phyloP scores from a whole-genome alignment of 1,140 invertebrate species.

The Leptinotarsa undecemlineata region DNA sequence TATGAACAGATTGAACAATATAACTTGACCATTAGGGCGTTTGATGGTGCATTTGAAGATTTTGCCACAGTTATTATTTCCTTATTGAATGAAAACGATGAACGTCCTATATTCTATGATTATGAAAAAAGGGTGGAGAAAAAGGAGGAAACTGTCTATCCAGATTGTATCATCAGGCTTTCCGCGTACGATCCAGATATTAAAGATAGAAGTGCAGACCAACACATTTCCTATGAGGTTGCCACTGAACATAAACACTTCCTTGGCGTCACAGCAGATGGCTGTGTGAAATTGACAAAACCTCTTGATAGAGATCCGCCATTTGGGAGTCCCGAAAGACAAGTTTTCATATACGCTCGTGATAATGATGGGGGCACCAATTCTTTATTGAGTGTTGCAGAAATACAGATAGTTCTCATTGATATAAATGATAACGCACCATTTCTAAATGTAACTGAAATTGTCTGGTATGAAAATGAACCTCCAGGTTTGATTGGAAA shows the following conservation, averaged over 20 bases:
- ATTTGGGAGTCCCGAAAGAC: conserved; percentile 78
- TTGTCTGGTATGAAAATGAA: conserved; percentile 83
- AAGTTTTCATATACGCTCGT: conserved; percentile 80
- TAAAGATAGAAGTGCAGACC: conserved; percentile 69
- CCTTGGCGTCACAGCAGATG: conserved; percentile 68
- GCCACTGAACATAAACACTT: conserved; percentile 71
- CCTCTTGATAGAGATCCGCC: conserved; percentile 86
- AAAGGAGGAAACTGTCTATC: conserved; percentile 70
- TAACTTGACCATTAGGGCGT: conserved; percentile 73
- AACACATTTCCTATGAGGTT: conserved; percentile 76
- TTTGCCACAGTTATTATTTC: conserved; percentile 75
- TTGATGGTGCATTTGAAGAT: conserved; percentile 77
- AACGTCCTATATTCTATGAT: conserved; percentile 73
- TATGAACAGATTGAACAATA: conserved; percentile 84
- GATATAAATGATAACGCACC: conserved; percentile 93
- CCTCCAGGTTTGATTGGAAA: conserved; percentile 69
- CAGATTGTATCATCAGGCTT: conserved; percentile 67
- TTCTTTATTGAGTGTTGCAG: conserved; percentile 64
- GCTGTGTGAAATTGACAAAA: conserved; percentile 76
- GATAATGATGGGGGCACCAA: conserved; percentile 74
- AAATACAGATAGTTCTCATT: conserved; percentile 74
- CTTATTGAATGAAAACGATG: conserved; percentile 83
- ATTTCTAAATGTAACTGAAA: conserved; percentile 75
- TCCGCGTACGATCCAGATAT: conserved; percentile 86
- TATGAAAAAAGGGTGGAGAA: conserved; percentile 68